Conservation (phyloP, 2,888 invertebrate species). For the Urechis unicinctus region DNA sequence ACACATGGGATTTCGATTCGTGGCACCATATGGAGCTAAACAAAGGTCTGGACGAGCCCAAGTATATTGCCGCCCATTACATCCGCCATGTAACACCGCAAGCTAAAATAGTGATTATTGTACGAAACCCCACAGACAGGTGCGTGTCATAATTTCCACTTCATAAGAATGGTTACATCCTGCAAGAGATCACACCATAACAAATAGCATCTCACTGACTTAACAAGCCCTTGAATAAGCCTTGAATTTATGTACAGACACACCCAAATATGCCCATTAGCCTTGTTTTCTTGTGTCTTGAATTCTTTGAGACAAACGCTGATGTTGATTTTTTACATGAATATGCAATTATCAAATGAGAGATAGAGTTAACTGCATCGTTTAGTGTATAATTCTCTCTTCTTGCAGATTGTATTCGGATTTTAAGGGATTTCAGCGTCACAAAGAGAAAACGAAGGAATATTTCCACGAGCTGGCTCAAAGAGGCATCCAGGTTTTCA, state of each 20-base stretch:
- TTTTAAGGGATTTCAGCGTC: not conserved
- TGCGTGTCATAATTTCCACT: not conserved
- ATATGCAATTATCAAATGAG: too few species aligned
- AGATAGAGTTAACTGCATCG: too few species aligned
- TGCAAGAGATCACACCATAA: too few species aligned
- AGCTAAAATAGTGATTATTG: not conserved
- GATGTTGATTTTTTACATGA: too few species aligned
- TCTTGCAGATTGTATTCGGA: not conserved
- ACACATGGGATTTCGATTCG: slow-evolving; percentile 3
- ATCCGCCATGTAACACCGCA: slow-evolving; percentile 1
- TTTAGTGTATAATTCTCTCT: too few species aligned
- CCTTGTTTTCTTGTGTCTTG: too few species aligned
- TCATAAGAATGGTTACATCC: too few species aligned
- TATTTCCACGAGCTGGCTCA: not conserved
- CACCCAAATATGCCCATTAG: too few species aligned
- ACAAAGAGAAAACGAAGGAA: not conserved
- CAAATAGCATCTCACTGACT: too few species aligned
- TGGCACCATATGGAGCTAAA: not conserved
- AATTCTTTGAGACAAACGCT: too few species aligned
- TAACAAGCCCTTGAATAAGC: too few species aligned
- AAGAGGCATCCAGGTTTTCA: not conserved
- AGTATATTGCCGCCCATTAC: not conserved
- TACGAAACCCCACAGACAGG: slow-evolving; percentile 4
- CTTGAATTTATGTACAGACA: too few species aligned
- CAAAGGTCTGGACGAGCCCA: not conserved